Percentiles rank a stretch among this genome's conserved stretches.
Conservation (phyloP, 2,888 invertebrate species). For the Eutolmus rufibarbis region DNA sequence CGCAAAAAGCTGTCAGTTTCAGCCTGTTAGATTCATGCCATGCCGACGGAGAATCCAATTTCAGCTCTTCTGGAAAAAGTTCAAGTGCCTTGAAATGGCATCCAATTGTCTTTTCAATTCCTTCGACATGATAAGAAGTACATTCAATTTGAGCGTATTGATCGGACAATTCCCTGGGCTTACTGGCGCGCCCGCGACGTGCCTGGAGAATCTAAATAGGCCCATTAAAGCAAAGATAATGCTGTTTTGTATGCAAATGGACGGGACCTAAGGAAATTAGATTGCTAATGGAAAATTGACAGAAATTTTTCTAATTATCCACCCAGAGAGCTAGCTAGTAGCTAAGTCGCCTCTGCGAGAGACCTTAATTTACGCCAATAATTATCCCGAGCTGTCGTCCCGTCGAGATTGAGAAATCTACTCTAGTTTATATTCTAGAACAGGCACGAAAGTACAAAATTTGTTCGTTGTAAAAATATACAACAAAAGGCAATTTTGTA, state of each 20-base stretch:
- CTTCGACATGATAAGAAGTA: constrained; percentile 37
- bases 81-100: constrained; percentile 47
- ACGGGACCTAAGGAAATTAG: neutral
- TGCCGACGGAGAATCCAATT: constrained; percentile 43
- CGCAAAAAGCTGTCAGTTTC: constrained; percentile 32
- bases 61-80: constrained; percentile 41
- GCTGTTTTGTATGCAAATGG: constrained; percentile 24
- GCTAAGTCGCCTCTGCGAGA: too few relatives aligned
- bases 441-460: neutral
- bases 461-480: neutral
- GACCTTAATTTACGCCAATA: neutral
- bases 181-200: neutral
- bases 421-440: neutral
- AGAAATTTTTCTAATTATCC: constrained; percentile 10
- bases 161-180: constrained; percentile 26
- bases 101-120: constrained; percentile 47
- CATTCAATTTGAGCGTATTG: constrained; percentile 45
- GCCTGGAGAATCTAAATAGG: constrained; percentile 8
- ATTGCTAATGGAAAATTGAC: neutral
- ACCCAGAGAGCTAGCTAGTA: neutral
- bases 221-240: constrained; percentile 11
- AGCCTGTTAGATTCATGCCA: constrained; percentile 26
- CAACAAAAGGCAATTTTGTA: neutral
- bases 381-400: neutral
- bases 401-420: neutral